These are phyloP conservation scores for Coturnix japonica DNA, from an alignment of 2,113 vertebrate genomes.

Conservation along the genomic window DNA sequence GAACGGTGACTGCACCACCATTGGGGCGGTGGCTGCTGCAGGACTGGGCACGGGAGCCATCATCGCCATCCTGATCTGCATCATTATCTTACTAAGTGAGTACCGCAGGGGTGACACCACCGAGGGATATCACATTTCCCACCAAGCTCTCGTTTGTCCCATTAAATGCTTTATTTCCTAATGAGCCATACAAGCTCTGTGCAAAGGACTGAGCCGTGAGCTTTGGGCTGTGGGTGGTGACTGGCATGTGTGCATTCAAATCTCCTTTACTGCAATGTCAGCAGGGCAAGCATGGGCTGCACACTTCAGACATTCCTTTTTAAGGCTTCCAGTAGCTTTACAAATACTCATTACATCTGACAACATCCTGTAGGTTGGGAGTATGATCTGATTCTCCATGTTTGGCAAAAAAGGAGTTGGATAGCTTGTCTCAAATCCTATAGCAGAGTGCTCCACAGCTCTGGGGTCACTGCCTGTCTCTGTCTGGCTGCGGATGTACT, in stretches of 20 bases:
- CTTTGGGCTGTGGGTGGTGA: not conserved
- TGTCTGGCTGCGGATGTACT: not conserved
- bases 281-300: not conserved
- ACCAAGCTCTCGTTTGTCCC: not conserved
- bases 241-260: not conserved
- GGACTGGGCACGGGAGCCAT: slow-evolving; percentile 95
- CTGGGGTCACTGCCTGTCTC: not conserved
- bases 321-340: not conserved
- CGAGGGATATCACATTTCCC: fast-evolving
- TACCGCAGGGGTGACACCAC: not conserved
- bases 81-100: slow-evolving; percentile 93
- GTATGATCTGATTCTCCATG: not conserved
- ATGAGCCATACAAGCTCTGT: fast-evolving
- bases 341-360: not conserved
- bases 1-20: slow-evolving; percentile 91
- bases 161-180: fast-evolving
- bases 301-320: not conserved
- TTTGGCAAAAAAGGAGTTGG: not conserved
- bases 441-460: not conserved
- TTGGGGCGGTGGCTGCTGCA: slow-evolving; percentile 88
- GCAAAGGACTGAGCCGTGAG: not conserved
- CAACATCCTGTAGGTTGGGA: not conserved
- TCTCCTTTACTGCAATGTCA: not conserved
- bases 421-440: not conserved
- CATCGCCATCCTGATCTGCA: slow-evolving; percentile 93